Evolutionary conservation across 2,888 invertebrate genomes (phyloP).

Genomic region (Chalcis sispes): DNA sequence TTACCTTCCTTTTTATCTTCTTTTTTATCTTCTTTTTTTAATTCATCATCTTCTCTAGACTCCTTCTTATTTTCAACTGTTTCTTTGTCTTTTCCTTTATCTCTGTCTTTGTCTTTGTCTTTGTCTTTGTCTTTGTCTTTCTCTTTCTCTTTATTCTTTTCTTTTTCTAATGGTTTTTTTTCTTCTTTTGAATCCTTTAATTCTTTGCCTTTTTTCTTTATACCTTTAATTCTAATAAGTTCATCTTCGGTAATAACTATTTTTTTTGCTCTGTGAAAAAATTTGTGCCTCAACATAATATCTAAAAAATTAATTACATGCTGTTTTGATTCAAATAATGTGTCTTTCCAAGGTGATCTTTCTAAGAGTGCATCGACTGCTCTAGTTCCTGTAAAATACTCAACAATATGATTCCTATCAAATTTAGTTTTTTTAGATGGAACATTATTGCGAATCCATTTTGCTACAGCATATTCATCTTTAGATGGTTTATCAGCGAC

Average conservation of each 20-base stretch:
- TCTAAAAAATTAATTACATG: slow-evolving; percentile 89
- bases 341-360: slow-evolving; percentile 89
- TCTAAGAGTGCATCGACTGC: slow-evolving; percentile 94
- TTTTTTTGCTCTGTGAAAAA: slow-evolving; percentile 96
- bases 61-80: slow-evolving; percentile 76
- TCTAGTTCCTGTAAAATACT: slow-evolving; percentile 96
- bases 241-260: slow-evolving; percentile 77
- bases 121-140: slow-evolving; percentile 74
- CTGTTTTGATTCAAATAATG: slow-evolving; percentile 88
- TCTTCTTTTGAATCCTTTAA: slow-evolving; percentile 70
- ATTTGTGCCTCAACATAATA: slow-evolving; percentile 91
- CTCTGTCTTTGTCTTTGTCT: slow-evolving; percentile 68
- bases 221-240: slow-evolving; percentile 75
- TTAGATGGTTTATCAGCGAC: slow-evolving; percentile 87
- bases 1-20: slow-evolving; percentile 67
- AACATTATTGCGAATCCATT: slow-evolving; percentile 95
- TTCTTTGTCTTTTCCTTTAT: slow-evolving; percentile 76
- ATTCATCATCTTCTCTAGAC: slow-evolving; percentile 66
- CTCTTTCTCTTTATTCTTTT: slow-evolving; percentile 73
- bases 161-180: slow-evolving; percentile 71
- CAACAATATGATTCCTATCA: slow-evolving; percentile 92
- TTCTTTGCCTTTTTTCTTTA: slow-evolving; percentile 76
- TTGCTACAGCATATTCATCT: slow-evolving; percentile 94
- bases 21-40: slow-evolving; percentile 76
- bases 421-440: slow-evolving; percentile 97